Percentiles rank a stretch among this genome's conserved stretches.
Evolutionary conservation across 2,113 vertebrate species (phyloP).

Genomic region (Larimichthys crocea): DNA sequence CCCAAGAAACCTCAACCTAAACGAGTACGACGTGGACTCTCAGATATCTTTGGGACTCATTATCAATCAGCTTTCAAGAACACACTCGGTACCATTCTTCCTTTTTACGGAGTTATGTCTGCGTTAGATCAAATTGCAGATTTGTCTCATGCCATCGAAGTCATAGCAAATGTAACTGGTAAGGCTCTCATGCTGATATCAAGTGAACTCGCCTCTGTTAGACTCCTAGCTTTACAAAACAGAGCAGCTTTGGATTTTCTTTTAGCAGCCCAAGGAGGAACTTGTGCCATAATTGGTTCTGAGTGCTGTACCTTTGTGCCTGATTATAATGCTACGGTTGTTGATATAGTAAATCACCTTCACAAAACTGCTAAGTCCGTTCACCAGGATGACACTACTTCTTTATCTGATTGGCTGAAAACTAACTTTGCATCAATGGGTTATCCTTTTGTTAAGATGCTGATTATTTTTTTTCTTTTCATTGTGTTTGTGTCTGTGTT

Average conservation of each 20-base stretch:
- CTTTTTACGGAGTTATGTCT: conserved; percentile 63
- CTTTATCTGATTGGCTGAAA: conserved; percentile 45
- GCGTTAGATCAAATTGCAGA: conserved; percentile 62
- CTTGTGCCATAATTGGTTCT: conserved; percentile 58
- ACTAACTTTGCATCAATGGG: conserved; percentile 15
- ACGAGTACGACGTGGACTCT: conserved; percentile 24
- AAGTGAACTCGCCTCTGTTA: conserved; percentile 54
- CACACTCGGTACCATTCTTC: conserved; percentile 42
- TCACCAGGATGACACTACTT: conserved; percentile 33
- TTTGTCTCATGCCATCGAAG: conserved; percentile 59
- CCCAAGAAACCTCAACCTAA: background rate
- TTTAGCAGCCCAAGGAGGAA: conserved; percentile 59
- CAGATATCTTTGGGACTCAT: conserved; percentile 60
- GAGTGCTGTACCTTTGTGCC: conserved; percentile 72
- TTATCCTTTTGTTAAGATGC: conserved; percentile 1
- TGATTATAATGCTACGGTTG: conserved; percentile 53
- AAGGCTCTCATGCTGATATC: conserved; percentile 58
- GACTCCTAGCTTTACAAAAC: conserved; percentile 62
- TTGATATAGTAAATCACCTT: conserved; percentile 52
- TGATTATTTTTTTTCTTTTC: conserved; percentile 35
- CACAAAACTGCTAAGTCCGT: conserved; percentile 11
- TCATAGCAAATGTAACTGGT: conserved; percentile 46
- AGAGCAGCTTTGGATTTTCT: conserved; percentile 67
- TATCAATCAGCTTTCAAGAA: conserved; percentile 61
- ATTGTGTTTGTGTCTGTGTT: conserved; percentile 41